Conservation (phyloP, 2,113 vertebrate species). For the Panthera tigris region DNA sequence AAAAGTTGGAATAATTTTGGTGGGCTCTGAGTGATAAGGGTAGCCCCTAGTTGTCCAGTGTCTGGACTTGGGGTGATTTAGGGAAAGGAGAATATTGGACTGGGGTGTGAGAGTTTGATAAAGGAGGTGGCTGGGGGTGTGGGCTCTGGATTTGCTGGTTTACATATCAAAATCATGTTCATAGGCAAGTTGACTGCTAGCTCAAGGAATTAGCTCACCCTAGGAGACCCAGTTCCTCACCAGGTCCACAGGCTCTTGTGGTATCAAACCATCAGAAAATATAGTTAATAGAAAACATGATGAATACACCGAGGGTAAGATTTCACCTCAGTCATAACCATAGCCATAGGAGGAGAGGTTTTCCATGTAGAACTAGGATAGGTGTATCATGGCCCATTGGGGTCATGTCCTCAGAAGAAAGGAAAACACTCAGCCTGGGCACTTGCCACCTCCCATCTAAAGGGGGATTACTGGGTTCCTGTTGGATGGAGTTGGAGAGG, state of each 20-base stretch:
- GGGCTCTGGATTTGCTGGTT: neutral
- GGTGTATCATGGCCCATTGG: neutral
- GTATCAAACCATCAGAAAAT: neutral
- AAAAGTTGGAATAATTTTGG: neutral
- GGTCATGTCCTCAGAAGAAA: neutral
- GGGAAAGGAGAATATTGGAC: neutral
- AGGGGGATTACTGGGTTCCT: neutral
- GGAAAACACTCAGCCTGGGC: neutral
- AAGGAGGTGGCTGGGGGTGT: neutral
- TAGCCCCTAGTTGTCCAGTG: neutral
- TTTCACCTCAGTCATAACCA: neutral
- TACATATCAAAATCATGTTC: neutral
- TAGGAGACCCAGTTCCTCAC: neutral
- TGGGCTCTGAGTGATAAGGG: neutral
- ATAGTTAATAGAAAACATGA: neutral
- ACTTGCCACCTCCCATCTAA: neutral
- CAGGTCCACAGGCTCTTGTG: neutral
- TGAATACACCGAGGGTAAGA: neutral
- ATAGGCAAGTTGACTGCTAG: neutral
- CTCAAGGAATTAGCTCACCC: neutral
- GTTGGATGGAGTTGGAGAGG: neutral
- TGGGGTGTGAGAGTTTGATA: neutral
- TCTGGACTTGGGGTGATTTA: neutral
- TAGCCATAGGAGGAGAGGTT: neutral
- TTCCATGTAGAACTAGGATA: neutral